These are phyloP conservation scores for Oxyteleia sp. DNA, from an alignment of 2,888 invertebrate species.

Conservation along the genomic window DNA sequence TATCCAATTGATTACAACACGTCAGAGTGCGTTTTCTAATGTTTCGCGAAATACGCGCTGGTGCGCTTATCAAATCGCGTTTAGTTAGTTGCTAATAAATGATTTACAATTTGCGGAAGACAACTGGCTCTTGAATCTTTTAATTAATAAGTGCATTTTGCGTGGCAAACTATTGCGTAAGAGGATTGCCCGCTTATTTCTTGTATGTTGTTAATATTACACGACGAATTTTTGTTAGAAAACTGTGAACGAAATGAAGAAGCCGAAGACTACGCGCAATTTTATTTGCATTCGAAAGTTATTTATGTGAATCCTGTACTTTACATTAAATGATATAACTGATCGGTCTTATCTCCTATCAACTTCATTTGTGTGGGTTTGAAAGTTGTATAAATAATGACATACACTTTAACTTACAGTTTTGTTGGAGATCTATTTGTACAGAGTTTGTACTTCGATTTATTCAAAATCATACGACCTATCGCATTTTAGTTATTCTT, in stretches of 20 bases:
- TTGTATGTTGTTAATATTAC: neutral
- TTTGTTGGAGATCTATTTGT: no score
- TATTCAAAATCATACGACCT: no score
- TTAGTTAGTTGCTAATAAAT: neutral
- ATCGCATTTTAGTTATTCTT: no score
- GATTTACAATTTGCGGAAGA: constrained; percentile 16
- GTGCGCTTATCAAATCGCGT: constrained; percentile 2
- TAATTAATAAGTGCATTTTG: constrained; percentile 11
- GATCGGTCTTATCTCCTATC: no score
- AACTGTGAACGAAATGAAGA: neutral
- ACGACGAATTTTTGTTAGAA: neutral
- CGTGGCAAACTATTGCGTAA: neutral
- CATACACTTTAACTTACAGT: no score
- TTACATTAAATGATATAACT: no score
- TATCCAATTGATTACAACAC: constrained; percentile 41
- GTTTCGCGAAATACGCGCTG: constrained; percentile 20
- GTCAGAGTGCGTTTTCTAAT: constrained; percentile 26
- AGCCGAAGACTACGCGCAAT: neutral
- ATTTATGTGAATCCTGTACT: neutral
- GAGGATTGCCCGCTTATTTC: neutral
- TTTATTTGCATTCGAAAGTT: constrained; percentile 1
- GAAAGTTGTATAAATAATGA: no score
- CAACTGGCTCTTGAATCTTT: constrained; percentile 24
- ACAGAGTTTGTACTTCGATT: no score
- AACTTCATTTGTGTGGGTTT: no score